Evolutionary conservation across 1,140 invertebrate genomes (phyloP).

Genomic region (Globodera rostochiensis): DNA sequence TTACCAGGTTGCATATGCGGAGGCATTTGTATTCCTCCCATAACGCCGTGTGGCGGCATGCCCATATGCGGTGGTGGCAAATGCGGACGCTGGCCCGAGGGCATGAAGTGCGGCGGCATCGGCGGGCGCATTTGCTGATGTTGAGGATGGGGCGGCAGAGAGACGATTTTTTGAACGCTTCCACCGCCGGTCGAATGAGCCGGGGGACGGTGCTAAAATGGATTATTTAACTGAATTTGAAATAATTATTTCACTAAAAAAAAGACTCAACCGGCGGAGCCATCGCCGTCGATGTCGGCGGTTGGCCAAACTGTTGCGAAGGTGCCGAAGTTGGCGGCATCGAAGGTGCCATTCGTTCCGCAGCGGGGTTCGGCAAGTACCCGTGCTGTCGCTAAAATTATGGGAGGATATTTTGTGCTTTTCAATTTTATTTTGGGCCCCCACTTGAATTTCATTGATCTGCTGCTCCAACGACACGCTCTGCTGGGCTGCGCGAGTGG

Average conservation of each 20-base stretch:
- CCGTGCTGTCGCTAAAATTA: conserved; percentile 45
- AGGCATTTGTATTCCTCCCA: conserved; percentile 24
- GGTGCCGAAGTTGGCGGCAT: conserved; percentile 10
- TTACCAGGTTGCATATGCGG: neutral
- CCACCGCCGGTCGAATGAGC: neutral
- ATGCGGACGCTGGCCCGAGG: conserved; percentile 32
- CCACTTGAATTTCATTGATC: conserved; percentile 57
- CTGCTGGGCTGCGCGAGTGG: conserved; percentile 84
- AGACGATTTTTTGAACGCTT: conserved; percentile 35
- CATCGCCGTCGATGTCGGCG: conserved; percentile 17
- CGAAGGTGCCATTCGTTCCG: conserved; percentile 64
- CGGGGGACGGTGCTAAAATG: conserved; percentile 9
- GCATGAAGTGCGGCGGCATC: conserved; percentile 28
- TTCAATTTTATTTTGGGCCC: neutral
- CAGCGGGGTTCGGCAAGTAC: conserved; percentile 66
- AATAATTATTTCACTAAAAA: neutral
- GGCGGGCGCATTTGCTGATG: neutral
- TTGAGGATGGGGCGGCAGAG: conserved; percentile 5
- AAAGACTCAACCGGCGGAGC: neutral
- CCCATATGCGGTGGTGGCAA: conserved; percentile 47
- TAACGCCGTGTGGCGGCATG: conserved; percentile 49
- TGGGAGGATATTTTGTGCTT: too few relatives aligned
- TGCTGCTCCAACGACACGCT: conserved; percentile 82
- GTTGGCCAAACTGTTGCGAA: conserved; percentile 13
- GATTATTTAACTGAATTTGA: neutral